These are phyloP conservation scores for Diplolepis rosae DNA, from an alignment of 2,888 invertebrate species.

Conservation along the genomic window DNA sequence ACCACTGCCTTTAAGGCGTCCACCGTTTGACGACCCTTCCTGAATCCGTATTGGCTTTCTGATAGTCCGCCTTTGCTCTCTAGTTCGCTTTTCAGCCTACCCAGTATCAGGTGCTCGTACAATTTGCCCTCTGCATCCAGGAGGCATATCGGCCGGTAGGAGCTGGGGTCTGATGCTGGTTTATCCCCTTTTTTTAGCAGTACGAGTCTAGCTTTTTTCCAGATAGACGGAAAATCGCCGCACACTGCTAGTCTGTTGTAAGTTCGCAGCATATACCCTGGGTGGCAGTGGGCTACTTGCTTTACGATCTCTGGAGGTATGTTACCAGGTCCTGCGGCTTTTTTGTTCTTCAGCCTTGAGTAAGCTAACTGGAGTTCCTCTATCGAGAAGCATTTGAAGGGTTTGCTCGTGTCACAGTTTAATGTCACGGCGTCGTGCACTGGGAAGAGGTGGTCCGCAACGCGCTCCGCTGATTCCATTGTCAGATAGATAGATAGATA, in stretches of 20 bases:
- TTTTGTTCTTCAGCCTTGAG: background rate
- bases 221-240: slow-evolving; percentile 32
- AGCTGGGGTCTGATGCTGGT: slow-evolving; percentile 10
- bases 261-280: slow-evolving; percentile 29
- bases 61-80: no score
- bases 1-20: no score
- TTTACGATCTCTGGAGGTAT: slow-evolving; percentile 21
- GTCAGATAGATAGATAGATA: no score
- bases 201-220: no score
- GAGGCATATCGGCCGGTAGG: slow-evolving; percentile 41
- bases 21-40: no score
- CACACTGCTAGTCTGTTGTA: no score
- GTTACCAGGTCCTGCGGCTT: slow-evolving; percentile 16
- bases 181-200: no score
- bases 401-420: no score
- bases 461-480: no score
- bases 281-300: background rate
- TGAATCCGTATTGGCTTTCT: no score
- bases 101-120: slow-evolving; percentile 31
- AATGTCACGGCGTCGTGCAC: background rate
- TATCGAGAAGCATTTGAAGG: background rate
- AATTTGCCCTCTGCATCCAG: slow-evolving; percentile 36
- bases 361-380: background rate
- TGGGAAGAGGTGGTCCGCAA: no score
- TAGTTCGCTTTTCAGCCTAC: no score